These are phyloP conservation scores for Nephrocerus scutellatus DNA, from an alignment of 2,888 invertebrate species.

Conservation along the genomic window DNA sequence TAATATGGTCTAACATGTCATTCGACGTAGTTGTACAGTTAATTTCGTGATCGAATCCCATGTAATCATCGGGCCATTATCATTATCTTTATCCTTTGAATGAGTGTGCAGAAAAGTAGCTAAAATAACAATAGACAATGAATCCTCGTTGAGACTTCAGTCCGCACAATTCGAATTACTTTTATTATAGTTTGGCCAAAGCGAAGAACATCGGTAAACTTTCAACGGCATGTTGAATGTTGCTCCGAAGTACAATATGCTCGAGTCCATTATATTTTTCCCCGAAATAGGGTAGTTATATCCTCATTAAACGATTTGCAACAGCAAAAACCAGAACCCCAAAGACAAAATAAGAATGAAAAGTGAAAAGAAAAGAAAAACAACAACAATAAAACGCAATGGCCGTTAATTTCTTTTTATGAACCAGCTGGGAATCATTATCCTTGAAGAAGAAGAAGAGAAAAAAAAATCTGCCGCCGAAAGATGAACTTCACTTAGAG, in stretches of 20 bases:
- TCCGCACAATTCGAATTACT: too few species aligned
- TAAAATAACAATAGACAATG: too few species aligned
- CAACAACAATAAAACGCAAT: conserved; percentile 26
- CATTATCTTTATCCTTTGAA: conserved; percentile 27
- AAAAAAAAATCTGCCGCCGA: conserved; percentile 21
- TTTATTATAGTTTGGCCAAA: too few species aligned
- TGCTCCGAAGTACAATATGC: conserved; percentile 26
- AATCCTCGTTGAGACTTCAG: too few species aligned
- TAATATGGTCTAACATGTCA: conserved; percentile 2
- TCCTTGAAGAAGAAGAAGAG: conserved; percentile 22
- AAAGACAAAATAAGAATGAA: conserved; percentile 10
- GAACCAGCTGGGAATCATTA: conserved; percentile 49
- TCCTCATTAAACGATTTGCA: conserved; percentile 48
- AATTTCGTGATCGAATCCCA: conserved; percentile 31
- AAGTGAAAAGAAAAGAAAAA: neutral
- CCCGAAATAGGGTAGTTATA: conserved; percentile 34
- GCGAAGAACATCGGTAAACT: too few species aligned
- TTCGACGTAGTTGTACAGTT: conserved; percentile 16
- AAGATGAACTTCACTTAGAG: conserved; percentile 30
- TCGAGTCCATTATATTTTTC: conserved; percentile 25
- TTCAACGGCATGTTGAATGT: conserved; percentile 23
- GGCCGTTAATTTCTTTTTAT: conserved; percentile 49
- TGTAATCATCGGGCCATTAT: conserved; percentile 35
- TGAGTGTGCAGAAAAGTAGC: conserved; percentile 7
- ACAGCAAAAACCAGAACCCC: conserved; percentile 26